phyloP scores from a whole-genome alignment of 2,113 vertebrate genomes.

The Emydura subglobosa region DNA sequence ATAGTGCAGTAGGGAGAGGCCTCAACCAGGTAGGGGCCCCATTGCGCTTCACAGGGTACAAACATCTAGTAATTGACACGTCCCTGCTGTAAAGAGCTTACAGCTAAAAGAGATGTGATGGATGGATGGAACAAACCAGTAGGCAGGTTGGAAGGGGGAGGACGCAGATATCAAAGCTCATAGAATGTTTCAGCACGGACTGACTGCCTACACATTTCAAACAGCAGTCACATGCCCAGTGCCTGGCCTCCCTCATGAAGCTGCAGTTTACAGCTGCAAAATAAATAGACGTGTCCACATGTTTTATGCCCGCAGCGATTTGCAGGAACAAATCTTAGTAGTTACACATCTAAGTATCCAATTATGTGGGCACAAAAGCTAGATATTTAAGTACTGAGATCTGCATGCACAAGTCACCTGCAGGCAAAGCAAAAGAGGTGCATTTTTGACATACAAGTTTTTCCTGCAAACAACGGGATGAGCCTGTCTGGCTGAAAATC shows the following conservation, averaged over 20 bases:
- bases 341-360: neutral
- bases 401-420: neutral
- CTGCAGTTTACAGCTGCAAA: neutral
- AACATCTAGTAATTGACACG: neutral
- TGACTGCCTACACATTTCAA: neutral
- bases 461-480: neutral
- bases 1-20: neutral
- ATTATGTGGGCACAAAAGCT: neutral
- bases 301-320: conserved; percentile 33
- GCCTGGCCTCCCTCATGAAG: neutral
- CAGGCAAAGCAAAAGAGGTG: neutral
- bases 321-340: neutral
- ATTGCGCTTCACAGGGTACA: neutral
- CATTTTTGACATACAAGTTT: neutral
- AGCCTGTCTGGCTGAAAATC: neutral
- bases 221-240: neutral
- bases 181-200: neutral
- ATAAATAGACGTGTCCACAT: neutral
- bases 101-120: neutral
- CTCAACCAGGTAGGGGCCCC: too few relatives aligned
- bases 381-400: neutral
- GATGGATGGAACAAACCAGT: neutral
- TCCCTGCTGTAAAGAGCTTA: neutral
- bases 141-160: neutral
- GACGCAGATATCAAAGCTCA: neutral